phyloP scores from a whole-genome alignment of 2,888 invertebrate genomes.

The Rotaria macrura region DNA sequence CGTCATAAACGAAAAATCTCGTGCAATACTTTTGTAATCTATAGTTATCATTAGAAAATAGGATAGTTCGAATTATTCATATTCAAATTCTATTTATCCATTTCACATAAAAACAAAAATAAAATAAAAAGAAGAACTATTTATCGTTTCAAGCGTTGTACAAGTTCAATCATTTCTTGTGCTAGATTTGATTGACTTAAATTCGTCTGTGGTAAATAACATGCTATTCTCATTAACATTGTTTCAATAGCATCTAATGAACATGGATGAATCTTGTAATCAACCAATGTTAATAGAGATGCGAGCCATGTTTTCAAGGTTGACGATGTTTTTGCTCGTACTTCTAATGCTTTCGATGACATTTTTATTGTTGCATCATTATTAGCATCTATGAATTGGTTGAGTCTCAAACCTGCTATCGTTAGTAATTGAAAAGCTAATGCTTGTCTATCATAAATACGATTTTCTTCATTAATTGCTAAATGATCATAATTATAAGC shows the following conservation, averaged over 20 bases:
- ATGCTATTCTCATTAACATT: background rate
- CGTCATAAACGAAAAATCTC: too few species aligned
- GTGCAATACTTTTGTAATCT: too few species aligned
- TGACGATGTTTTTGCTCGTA: conserved; percentile 67
- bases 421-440: conserved; percentile 64
- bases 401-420: conserved; percentile 68
- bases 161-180: background rate
- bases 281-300: conserved; percentile 49
- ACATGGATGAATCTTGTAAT: background rate
- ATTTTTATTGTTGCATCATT: conserved; percentile 50
- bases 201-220: background rate
- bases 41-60: too few species aligned
- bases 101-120: background rate
- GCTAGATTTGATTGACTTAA: background rate
- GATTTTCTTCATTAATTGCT: conserved; percentile 54
- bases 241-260: background rate
- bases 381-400: conserved; percentile 53
- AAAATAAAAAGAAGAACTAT: background rate
- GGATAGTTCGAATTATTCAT: background rate
- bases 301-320: conserved; percentile 67
- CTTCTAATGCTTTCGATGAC: conserved; percentile 42
- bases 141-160: background rate
- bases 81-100: background rate
- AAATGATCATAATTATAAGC: conserved; percentile 29
- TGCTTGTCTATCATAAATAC: conserved; percentile 61